Evolutionary conservation across 2,888 invertebrate genomes (phyloP).

Genomic region (Agonum fuliginosum): DNA sequence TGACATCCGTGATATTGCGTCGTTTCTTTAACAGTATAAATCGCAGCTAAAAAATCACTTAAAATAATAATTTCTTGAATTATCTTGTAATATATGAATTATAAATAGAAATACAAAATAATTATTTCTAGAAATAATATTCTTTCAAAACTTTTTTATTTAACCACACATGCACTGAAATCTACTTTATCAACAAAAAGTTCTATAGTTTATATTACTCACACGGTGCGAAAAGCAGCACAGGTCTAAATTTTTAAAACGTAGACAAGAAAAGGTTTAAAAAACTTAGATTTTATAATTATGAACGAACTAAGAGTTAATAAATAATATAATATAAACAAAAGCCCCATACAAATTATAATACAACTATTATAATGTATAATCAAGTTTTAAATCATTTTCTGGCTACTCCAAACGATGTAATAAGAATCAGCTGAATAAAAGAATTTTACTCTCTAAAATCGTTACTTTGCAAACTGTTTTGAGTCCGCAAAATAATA

Average conservation of each 20-base stretch:
- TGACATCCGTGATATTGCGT: slow-evolving; percentile 46
- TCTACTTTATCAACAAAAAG: slow-evolving; percentile 11
- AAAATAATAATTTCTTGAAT: background rate
- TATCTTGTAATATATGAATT: background rate
- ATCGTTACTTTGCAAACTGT: too few species aligned
- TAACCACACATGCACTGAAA: slow-evolving; percentile 2
- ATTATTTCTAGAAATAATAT: slow-evolving; percentile 6
- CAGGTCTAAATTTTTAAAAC: too few species aligned
- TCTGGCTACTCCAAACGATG: too few species aligned
- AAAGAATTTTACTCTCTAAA: too few species aligned
- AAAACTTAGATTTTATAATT: background rate
- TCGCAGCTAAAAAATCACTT: background rate
- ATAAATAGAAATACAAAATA: slow-evolving; percentile 11
- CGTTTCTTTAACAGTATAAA: slow-evolving; percentile 1
- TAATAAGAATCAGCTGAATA: too few species aligned
- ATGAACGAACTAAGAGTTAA: too few species aligned
- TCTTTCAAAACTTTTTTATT: slow-evolving; percentile 39
- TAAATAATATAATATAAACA: too few species aligned
- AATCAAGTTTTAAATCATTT: too few species aligned
- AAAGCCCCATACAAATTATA: too few species aligned
- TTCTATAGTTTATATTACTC: background rate
- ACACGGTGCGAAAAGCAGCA: background rate
- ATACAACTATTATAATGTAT: too few species aligned
- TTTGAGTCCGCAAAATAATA: too few species aligned
- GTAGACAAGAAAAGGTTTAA: too few species aligned